Evolutionary conservation across 2,113 vertebrate genomes (phyloP), one percentile per base, ranked within the genome.

Genomic region (Megaceryle torquata): DNA sequence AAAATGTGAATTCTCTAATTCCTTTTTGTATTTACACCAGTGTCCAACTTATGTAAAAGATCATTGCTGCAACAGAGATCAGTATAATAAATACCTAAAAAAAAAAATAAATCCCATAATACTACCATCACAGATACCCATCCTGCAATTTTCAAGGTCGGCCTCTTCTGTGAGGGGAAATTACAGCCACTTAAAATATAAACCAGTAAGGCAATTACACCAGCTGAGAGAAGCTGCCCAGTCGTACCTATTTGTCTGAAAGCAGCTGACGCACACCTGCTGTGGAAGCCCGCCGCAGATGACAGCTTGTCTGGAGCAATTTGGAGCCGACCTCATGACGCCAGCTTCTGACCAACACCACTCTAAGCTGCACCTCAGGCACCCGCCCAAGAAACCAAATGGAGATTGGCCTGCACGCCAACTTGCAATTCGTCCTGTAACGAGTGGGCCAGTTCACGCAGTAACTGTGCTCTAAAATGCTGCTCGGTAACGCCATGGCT

Each of bases 261-360:
- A 69, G 29, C 15, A 24, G 68, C 29, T 35, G 48, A 13, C 3
- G 9, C 31, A 16, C 1, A 10, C 60, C 21, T 7, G 41, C 48
- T 0, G 0, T 5, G 3, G 6, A 76, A 56, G 39, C 1, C 35
- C 43, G 43, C 5, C 3, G 1, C 8, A 46, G 46, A 5, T 7
- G 17, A 33, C 51, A 65, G 28, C 20, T 22, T 3, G 37, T 4
- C 6, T 41, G 63, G 44, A 5, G 25, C 29, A 13, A 10, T 8
- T 3, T 20, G 59, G 53, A 51, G 26, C 18, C 1, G 0, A 59
- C 31, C 54, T 61, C 50, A n/a, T 0, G 6, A 8, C 1, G 3
- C 39, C 59, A 53, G 43, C 5, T 7, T 29, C 41, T 28, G 43
- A 20, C 43, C 5, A 8, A 4, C 51, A 13, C 19, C 25, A 9